These are phyloP conservation scores for Pachydiplax longipennis DNA, from an alignment of 2,888 invertebrate species.

Conservation along the genomic window DNA sequence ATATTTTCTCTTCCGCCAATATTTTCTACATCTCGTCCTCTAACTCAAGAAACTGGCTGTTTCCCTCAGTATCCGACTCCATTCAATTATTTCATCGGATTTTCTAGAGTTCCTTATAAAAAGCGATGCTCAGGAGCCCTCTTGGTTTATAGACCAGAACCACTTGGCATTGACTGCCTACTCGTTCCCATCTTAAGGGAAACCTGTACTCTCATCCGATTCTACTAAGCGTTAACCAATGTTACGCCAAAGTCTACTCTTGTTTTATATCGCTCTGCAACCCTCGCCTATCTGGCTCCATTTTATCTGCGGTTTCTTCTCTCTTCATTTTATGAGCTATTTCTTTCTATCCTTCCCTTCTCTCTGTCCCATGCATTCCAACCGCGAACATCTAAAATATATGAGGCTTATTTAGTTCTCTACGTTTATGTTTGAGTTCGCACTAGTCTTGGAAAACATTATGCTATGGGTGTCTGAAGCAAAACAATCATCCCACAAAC, in stretches of 20 bases:
- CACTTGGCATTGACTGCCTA: not conserved
- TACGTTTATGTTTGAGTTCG: too few species aligned
- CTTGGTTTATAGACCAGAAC: not conserved
- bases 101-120: not conserved
- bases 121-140: not conserved
- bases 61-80: not conserved
- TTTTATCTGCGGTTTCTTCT: not conserved
- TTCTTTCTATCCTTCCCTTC: not conserved
- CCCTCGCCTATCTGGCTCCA: not conserved
- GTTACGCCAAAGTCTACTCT: not conserved
- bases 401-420: too few species aligned
- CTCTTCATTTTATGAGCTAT: not conserved
- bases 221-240: not conserved
- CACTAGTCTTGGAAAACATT: too few species aligned
- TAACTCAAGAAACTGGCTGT: not conserved
- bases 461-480: too few species aligned
- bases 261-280: not conserved
- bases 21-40: not conserved
- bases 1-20: not conserved
- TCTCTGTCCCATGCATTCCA: not conserved
- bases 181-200: not conserved
- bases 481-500: too few species aligned
- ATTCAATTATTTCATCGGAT: not conserved
- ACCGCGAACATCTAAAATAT: too few species aligned
- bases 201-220: not conserved